Evolutionary conservation across 2,113 vertebrate genomes (phyloP).

Genomic region (Pseudopodoces humilis): DNA sequence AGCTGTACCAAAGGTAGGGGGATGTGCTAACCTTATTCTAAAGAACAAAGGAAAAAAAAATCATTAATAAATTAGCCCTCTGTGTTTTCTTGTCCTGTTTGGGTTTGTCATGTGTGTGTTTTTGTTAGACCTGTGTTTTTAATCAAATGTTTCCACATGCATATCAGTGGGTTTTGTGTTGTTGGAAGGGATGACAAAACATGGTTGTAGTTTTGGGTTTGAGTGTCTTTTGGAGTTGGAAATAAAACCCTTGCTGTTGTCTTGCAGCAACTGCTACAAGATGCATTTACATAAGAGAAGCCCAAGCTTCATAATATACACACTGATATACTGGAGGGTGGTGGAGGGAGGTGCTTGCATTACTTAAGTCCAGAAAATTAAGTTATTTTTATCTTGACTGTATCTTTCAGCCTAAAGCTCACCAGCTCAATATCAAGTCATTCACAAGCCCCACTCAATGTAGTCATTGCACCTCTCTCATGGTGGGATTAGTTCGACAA

Average conservation of each 20-base stretch:
- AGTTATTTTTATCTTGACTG: slow-evolving; percentile 14
- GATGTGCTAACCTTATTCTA: slow-evolving; percentile 37
- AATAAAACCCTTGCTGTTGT: neutral
- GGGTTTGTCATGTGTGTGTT: slow-evolving; percentile 27
- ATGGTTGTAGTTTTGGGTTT: neutral
- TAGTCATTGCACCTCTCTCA: slow-evolving; percentile 94
- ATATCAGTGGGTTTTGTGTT: neutral
- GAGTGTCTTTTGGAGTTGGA: neutral
- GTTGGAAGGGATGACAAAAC: neutral
- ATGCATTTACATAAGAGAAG: neutral
- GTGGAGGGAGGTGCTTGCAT: neutral
- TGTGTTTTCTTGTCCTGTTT: slow-evolving; percentile 14
- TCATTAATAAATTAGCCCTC: neutral
- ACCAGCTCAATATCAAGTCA: slow-evolving; percentile 93
- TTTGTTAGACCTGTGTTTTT: slow-evolving; percentile 28
- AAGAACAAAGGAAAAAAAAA: neutral
- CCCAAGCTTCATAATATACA: neutral
- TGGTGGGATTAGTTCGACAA: slow-evolving; percentile 95
- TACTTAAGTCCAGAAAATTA: neutral
- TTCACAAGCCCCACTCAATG: slow-evolving; percentile 94
- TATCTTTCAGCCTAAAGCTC: slow-evolving; percentile 89
- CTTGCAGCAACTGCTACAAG: neutral
- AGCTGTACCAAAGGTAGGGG: slow-evolving; percentile 88
- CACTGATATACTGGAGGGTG: neutral
- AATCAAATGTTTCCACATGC: neutral